Base-by-base conservation (phyloP, 2,113 vertebrate species). In the Sisor rabdophorus region DNA sequence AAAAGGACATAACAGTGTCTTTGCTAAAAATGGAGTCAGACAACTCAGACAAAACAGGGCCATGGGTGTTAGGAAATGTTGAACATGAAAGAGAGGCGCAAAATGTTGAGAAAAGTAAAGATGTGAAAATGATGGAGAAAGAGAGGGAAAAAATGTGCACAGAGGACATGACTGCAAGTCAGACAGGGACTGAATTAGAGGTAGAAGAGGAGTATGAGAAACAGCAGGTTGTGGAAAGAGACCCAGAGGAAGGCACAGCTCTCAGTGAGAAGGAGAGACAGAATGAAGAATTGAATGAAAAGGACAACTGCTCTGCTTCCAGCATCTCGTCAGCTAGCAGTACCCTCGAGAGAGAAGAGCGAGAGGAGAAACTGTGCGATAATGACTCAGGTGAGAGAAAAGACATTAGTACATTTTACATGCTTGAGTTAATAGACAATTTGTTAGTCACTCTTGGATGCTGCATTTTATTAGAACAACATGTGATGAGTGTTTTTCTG, bases 291-390 rank as follows among this genome's bases (percentile, higher is more conserved):
- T 91, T 98, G 89, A 98, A 99, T 28, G 97, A 99, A 86, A 96
- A 98, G 82, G 97, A 99, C 90, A 98, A 96, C 92, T 99, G 97
- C 85, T 99, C 96, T 0, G 95, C 96, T 53, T 99, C 97, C 88
- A 98, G 97, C 91, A 94, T 98, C 91, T 99, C 97, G 0, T 99
- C 97, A 65, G 93, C 95, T 77, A 98, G 95, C 87, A 98, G 96
- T 93, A 99, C 96, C 50, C 92, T 98, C 90, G 96, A 99, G 88
- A 93, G 96, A 87, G 95, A 98, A 86, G 95, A 98, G 86, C 93
- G 94, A 73, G 96, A 97, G 87, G 94, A 95, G 87, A 95, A 93
- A 82, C 86, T 92, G 86, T 90, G 85, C 85, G 93, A 95, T 88
- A 91, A 88, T 68, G 91, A 93, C 83, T 86, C 93, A 86, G 96